phyloP scores from a whole-genome alignment of 92 coral and sea anemone genomes.

The Bergia puertoricense region DNA sequence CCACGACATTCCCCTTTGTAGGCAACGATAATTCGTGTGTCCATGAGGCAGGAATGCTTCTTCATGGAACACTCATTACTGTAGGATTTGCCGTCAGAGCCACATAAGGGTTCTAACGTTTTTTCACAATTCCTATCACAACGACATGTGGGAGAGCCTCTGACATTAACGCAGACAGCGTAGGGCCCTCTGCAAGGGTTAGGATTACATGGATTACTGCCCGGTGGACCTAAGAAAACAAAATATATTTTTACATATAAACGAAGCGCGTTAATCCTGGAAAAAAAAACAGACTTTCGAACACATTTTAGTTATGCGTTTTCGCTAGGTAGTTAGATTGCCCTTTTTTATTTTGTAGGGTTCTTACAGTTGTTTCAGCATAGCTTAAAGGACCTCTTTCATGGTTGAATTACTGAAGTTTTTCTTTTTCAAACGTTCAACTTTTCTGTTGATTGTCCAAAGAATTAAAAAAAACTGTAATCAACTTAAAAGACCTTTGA shows the following conservation, averaged over 20 bases:
- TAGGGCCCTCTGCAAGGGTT: background rate
- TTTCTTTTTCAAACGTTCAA: no score
- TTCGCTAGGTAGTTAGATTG: no score
- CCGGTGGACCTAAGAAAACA: background rate
- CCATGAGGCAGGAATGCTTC: slow-evolving; percentile 5
- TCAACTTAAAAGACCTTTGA: no score
- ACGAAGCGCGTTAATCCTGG: no score
- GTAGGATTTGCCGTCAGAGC: slow-evolving; percentile 20
- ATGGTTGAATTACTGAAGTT: no score
- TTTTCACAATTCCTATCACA: background rate
- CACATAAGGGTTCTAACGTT: background rate
- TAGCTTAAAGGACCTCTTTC: no score
- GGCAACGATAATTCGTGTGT: slow-evolving; percentile 2
- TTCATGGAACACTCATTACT: slow-evolving; percentile 15
- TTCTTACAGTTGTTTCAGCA: no score
- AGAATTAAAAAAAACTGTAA: no score
- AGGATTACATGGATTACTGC: background rate
- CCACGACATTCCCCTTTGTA: slow-evolving; percentile 18
- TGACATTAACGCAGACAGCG: background rate
- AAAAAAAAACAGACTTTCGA: no score
- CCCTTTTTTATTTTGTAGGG: no score
- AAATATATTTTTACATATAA: background rate
- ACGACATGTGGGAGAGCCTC: background rate
- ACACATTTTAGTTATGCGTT: no score
- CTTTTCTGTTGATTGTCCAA: no score